Percentiles rank a stretch among this genome's conserved stretches.
phyloP scores from a whole-genome alignment of 1,140 invertebrate species.

The Harlomillsia oculata region DNA sequence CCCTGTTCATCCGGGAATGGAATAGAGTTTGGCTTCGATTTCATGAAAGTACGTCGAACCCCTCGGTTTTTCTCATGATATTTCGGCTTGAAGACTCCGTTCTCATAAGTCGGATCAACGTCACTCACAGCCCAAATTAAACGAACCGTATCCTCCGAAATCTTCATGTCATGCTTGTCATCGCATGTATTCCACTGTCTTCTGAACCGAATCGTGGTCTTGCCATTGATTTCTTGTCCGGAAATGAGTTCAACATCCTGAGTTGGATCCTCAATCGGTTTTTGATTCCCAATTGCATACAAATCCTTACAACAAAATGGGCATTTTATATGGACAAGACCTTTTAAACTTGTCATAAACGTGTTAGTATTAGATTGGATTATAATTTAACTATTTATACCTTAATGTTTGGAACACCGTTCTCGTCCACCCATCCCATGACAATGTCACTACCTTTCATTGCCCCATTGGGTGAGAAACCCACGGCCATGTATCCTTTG shows the following conservation, averaged over 20 bases:
- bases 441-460: constrained; percentile 72
- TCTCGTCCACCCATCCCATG: constrained; percentile 64
- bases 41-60: constrained; percentile 53
- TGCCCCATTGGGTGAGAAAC: constrained; percentile 56
- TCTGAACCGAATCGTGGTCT: constrained; percentile 63
- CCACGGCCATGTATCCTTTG: constrained; percentile 61
- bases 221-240: constrained; percentile 63
- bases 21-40: background rate
- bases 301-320: constrained; percentile 53
- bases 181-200: constrained; percentile 70
- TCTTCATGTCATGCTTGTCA: constrained; percentile 52
- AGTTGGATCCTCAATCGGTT: constrained; percentile 58
- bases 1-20: constrained; percentile 13
- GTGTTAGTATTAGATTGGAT: background rate
- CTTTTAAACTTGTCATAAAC: background rate
- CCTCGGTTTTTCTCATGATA: constrained; percentile 55
- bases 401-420: constrained; percentile 53
- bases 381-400: constrained; percentile 46
- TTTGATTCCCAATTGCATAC: constrained; percentile 55
- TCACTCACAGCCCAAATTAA: constrained; percentile 64
- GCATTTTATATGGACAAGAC: background rate
- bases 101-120: constrained; percentile 49
- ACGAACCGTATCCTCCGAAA: constrained; percentile 62
- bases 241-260: constrained; percentile 62
- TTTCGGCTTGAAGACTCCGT: constrained; percentile 30